Evolutionary conservation across 2,888 invertebrate genomes (phyloP), one percentile per base, ranked within the genome.

Genomic region (Athrips mouffetella): DNA sequence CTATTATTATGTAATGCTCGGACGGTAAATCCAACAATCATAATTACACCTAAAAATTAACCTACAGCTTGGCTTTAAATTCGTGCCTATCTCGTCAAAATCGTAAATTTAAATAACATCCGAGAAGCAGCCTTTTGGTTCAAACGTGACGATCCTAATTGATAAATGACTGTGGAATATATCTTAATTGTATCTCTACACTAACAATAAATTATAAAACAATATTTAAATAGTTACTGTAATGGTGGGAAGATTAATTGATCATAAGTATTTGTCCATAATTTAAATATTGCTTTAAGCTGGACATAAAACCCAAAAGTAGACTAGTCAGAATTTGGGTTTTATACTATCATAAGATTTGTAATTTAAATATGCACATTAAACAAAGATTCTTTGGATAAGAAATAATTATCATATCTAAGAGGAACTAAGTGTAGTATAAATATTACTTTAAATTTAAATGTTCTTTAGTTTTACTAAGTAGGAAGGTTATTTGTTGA

Each of bases 111-210:
- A 77, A 75, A 80, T 76, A 84, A 82, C 82, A 80, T 84, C 81
- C 73, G 80, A 86, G 83, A 87, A 86, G 87, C 86, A 86, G 86
- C 82, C 85, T 86, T 86, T 86, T 82, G 78, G 79, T 83, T 82
- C 70, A 76, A 80, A 82, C 71, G 73, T 69, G 70, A 83, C 64
- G 55, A 76, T 76, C 73, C 75, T 80, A 76, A n/a, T 70, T 76
- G 62, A 69, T 70, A 73, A 76, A 87, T 87, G 88, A 88, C 88
- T 87, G 88, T 88, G 88, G 87, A 88, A 87, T 86, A 88, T 78
- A 76, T 77, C 65, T 76, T 76, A 79, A 72, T 68, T 55, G 72
- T 75, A 80, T 65, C 62, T 70, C 76, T 82, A 80, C 57, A 76
- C 85, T 86, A 82, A 79, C 69, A 65, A 76, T 76, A 77, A 37